Evolutionary conservation across 1,140 invertebrate genomes (phyloP), one percentile per base, ranked within the genome.

Genomic region (Amphibalanus amphitrite): DNA sequence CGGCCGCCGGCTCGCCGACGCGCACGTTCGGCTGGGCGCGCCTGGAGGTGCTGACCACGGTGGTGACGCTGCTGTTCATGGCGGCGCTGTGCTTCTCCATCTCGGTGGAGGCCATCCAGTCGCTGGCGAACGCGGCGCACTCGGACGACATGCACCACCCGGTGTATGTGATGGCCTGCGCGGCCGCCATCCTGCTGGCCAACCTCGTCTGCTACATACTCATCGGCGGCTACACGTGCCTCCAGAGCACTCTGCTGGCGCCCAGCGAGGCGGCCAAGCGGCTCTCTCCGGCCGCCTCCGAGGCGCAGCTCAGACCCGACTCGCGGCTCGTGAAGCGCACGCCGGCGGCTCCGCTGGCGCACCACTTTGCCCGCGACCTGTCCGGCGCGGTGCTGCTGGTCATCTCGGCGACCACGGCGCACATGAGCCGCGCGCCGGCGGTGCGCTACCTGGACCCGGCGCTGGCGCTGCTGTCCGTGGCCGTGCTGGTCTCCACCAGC

Each of bases 11-110:
- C 29, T 85, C 85, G 71, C 82, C 93, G 72, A 87, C 87, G 67
- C 93, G 93, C 78, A 95, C 92, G 0, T 95, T 95, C 74, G 92
- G 92, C 0, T 95, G 92, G 91, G 90, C 91, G 0, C 84, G 92
- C 70, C 89, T 93, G 30, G 91, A 94, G 76, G 88, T 95, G 0
- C 80, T 93, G 8, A 89, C 87, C 67, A 88, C 89, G 82, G 80
- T 92, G 20, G 86, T 88, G n/a, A 90, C 89, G 64, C 90, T 88
- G 77, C 87, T 92, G 25, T 89, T 94, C 73, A 83, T 94, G 71
- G 86, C 87, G 0, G 92, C 92, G 0, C 85, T 94, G 38, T 89
- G 89, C 68, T 91, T 94, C 75, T 90, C 91, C 0, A 79, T 93
- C 20, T 77, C 91, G 0, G 86, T 93, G 0, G 91, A 93, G 79